These are phyloP conservation scores for Capra hircus DNA, from an alignment of 2,113 vertebrate species.

Conservation along the genomic window DNA sequence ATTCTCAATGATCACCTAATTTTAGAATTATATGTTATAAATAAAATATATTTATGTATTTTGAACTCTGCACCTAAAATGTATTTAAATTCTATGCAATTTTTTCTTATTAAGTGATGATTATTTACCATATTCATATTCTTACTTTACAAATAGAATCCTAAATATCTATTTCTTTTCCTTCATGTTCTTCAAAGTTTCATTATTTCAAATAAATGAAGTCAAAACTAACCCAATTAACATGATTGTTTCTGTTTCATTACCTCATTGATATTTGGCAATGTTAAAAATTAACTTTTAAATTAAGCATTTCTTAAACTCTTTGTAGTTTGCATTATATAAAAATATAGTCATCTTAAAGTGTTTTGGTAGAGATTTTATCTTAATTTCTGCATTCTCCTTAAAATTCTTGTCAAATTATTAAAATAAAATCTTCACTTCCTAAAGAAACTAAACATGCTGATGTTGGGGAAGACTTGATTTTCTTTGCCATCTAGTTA, in stretches of 20 bases:
- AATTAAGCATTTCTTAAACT: not conserved
- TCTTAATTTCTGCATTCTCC: not conserved
- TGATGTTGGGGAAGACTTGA: not conserved
- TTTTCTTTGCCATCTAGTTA: constrained; percentile 57
- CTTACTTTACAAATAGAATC: not conserved
- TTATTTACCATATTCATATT: not conserved
- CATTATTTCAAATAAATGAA: not conserved
- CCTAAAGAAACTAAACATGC: constrained; percentile 3
- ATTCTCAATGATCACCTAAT: not conserved
- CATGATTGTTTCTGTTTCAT: not conserved
- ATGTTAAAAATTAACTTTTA: not conserved
- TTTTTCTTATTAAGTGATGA: not conserved
- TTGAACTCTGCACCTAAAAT: not conserved
- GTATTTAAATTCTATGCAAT: not conserved
- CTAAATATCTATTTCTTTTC: not conserved
- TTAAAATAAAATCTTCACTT: not conserved
- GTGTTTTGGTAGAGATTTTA: not conserved
- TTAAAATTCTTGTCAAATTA: not conserved
- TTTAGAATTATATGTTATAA: not conserved
- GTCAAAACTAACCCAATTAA: not conserved
- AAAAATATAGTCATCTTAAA: not conserved
- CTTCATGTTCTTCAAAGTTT: not conserved
- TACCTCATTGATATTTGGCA: not conserved
- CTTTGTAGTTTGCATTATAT: not conserved
- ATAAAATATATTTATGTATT: not conserved